phyloP scores from a whole-genome alignment of 2,888 invertebrate species.

The Mythimna vitellina region DNA sequence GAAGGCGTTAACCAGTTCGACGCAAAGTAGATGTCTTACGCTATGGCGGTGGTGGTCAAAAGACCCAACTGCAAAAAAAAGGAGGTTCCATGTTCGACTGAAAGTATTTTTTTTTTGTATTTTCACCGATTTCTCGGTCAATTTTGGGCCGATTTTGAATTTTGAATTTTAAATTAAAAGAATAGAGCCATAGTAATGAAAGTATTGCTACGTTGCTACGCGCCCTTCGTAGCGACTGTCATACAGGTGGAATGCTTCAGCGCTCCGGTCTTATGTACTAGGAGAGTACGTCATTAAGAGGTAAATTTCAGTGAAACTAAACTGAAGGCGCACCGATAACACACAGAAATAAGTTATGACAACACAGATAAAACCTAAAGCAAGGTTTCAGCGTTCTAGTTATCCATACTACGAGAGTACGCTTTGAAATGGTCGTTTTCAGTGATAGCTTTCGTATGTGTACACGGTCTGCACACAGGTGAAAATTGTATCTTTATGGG shows the following conservation, averaged over 20 bases:
- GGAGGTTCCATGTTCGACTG: no score
- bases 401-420: neutral
- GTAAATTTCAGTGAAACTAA: neutral
- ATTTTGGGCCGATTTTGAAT: no score
- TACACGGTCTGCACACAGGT: neutral
- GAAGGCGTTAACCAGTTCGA: no score
- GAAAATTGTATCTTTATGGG: no score
- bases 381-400: conserved; percentile 25
- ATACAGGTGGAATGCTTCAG: neutral
- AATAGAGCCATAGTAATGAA: no score
- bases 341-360: neutral
- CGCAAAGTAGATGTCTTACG: no score
- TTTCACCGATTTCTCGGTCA: no score
- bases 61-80: no score
- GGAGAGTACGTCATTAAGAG: neutral
- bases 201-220: neutral
- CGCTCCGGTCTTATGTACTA: conserved; percentile 2
- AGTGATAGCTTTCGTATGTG: neutral
- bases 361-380: neutral
- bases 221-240: neutral
- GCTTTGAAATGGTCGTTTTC: neutral
- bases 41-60: no score
- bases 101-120: no score
- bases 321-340: neutral
- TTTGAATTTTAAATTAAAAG: no score